Evolutionary conservation across 2,888 invertebrate species (phyloP), one percentile per base, ranked within the genome.

Genomic region (Microchrysa polita): DNA sequence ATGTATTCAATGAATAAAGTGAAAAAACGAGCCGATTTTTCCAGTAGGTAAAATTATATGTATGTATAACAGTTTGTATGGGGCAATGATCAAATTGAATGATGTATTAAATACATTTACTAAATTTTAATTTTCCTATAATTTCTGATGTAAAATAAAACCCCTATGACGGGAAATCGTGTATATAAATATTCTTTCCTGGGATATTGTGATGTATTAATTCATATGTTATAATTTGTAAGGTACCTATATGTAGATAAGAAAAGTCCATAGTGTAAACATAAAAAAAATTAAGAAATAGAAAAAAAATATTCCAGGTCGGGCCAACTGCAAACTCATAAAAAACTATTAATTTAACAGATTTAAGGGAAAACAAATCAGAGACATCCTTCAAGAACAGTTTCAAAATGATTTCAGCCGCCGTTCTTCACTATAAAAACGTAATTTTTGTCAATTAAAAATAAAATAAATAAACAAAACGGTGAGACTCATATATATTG

Each of bases 171-270:
- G 27, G 34, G 10, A 12, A 10, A 23, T 67, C 44, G 67, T 59
- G n/a, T n/a, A n/a, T n/a, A n/a, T n/a, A n/a, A n/a, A 44, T 20
- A 22, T 22, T 59, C 22, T 23, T 10, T 59, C 44, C 57, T 27
- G 60, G 61, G 57, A 55, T n/a, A 74, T 72, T 74, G 74, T 74
- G 74, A 74, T 74, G 72, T 65, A 44, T 27, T 34, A 48, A 20
- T 65, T 65, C 22, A 20, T 44, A 20, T 48, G 20, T n/a, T n/a
- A n/a, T 27, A 44, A 34, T 34, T 18, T 42, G 16, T 65, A 65
- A 65, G 65, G n/a, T 23, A n/a, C n/a, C n/a, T n/a, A n/a, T n/a
- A n/a, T n/a, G n/a, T n/a, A 59, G 27, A 27, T 34, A 34, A 34
- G 27, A 34, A 34, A 34, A 34, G 27, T 2, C 2, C 7, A 34